Evolutionary conservation across 1,140 invertebrate genomes (phyloP), one percentile per base, ranked within the genome.

Genomic region (Aleiodes sp.): DNA sequence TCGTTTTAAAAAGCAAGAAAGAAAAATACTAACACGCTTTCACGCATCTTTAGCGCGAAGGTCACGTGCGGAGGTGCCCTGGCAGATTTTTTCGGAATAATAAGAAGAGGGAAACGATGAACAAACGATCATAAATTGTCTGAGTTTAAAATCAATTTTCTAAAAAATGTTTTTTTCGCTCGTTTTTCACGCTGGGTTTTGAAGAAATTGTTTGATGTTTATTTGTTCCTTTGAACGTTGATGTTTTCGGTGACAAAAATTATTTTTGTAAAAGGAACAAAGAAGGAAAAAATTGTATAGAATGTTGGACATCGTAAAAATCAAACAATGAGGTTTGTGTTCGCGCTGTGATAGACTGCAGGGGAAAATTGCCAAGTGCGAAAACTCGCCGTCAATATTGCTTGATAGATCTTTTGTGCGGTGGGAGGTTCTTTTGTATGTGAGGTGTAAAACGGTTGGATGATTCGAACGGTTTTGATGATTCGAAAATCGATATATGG

Each of bases 41-140:
- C 26, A 33, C 43, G 43, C 29, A 66, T 35, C 43, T 37, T 57
- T 16, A 29, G 64, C 64, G 52, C 35, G 31, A 66, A 66, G 64
- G 64, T 66, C 64, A 56, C 21, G 46, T 10, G 14, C 16, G 21
- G 19, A 24, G 7, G 19, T 21, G 8, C 74, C 69, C 33, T 60
- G 57, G 7, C 46, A 41, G 43, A 68, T n/a, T n/a, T n/a, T n/a
- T n/a, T n/a, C n/a, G n/a, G n/a, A 68, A 68, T 8, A 8, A 68
- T 8, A 21, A 21, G 10, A 35, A 35, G 2, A 68, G 39, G 14
- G 21, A 63, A 52, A 24, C 16, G 29, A 29, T 6, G 28, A 41
- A 63, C 43, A 69, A 64, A 69, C 62, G 67, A 26, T 31, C 59
- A 56, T 63, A 69, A 63, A 69, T 69, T 63, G 67, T 64, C 63